Evolutionary conservation across 2,888 invertebrate genomes (phyloP).

Genomic region (Tigriopus californicus): DNA sequence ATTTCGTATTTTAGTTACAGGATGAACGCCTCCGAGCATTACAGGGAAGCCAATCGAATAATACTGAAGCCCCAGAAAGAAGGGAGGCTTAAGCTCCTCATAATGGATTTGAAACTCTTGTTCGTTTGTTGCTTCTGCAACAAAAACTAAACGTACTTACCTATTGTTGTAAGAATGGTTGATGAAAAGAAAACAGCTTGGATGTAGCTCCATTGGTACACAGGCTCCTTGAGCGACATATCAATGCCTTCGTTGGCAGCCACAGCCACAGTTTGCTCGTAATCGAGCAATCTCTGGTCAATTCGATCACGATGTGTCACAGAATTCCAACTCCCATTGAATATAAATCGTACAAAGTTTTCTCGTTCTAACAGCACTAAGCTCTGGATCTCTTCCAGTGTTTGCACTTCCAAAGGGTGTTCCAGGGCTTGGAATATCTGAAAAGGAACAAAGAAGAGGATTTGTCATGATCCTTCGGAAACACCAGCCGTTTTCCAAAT

Average conservation of each 20-base stretch:
- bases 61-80: too few relatives aligned
- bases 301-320: conserved; percentile 21
- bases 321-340: conserved; percentile 17
- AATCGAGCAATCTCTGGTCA: conserved; percentile 24
- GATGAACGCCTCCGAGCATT: too few relatives aligned
- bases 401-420: conserved; percentile 51
- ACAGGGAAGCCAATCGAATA: too few relatives aligned
- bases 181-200: conserved; percentile 76
- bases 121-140: not conserved
- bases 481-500: too few relatives aligned
- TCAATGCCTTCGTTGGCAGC: conserved; percentile 48
- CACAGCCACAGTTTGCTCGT: conserved; percentile 41
- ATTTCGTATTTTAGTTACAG: too few relatives aligned
- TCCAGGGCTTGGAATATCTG: conserved; percentile 57
- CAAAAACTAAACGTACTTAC: conserved; percentile 31
- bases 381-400: conserved; percentile 33
- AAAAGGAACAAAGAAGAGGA: conserved; percentile 12
- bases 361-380: conserved; percentile 33
- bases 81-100: not conserved
- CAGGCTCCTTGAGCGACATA: conserved; percentile 22
- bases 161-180: conserved; percentile 75
- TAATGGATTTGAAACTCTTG: not conserved
- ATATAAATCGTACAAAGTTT: conserved; percentile 11
- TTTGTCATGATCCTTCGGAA: not conserved
- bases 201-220: conserved; percentile 46